A percentile compares a stretch with the other conserved stretches of the same genome.
These are phyloP conservation scores for Stictonetta naevosa DNA, from an alignment of 2,113 vertebrate species.

Conservation along the genomic window DNA sequence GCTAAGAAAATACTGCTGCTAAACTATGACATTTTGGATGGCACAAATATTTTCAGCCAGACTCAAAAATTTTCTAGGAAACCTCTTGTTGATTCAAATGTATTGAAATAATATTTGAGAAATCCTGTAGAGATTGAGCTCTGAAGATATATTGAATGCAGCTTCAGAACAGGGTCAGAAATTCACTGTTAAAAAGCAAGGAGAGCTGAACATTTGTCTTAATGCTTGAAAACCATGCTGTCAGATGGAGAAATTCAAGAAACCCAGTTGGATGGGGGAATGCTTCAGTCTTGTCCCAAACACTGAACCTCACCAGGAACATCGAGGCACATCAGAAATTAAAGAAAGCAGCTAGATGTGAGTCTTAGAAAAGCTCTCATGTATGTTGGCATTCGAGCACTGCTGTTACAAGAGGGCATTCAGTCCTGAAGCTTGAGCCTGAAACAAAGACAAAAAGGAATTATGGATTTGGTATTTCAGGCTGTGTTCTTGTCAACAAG, in stretches of 20 bases:
- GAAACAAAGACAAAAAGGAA: background rate
- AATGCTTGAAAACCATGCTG: background rate
- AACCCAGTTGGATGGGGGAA: background rate
- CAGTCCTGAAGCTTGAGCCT: background rate
- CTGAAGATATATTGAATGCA: background rate
- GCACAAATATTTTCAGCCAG: background rate
- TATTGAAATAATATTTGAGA: background rate
- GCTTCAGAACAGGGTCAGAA: background rate
- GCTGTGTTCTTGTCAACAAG: background rate
- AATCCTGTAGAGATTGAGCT: background rate
- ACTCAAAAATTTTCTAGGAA: background rate
- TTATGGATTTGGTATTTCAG: background rate
- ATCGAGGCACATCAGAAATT: too few relatives aligned
- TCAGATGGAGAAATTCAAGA: background rate
- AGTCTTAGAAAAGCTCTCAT: background rate
- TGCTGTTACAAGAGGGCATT: background rate
- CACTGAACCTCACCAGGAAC: background rate
- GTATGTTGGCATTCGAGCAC: accelerated
- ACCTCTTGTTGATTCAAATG: background rate
- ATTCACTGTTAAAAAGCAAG: background rate
- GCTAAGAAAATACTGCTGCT: background rate
- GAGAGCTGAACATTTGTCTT: background rate
- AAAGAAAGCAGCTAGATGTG: background rate
- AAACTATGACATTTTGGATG: background rate
- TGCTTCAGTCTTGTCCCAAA: background rate